Conservation (phyloP, 2,888 invertebrate genomes). For the Apotomis betuletana region DNA sequence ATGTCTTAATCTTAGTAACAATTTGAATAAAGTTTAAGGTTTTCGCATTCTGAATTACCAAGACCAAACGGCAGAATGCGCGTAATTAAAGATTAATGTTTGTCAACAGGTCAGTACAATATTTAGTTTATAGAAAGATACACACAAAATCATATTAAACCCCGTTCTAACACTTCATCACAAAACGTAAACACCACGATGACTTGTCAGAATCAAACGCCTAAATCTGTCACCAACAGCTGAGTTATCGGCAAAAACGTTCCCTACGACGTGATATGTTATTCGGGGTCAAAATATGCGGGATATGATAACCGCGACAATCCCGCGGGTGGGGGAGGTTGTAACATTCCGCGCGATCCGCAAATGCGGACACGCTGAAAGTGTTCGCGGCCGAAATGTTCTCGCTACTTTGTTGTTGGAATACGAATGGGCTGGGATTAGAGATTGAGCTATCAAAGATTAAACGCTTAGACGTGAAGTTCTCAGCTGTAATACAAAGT, state of each 20-base stretch:
- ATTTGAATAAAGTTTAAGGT: too few species aligned
- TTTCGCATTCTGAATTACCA: too few species aligned
- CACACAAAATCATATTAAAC: not conserved
- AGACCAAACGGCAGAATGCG: too few species aligned
- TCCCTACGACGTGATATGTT: slow-evolving; percentile 34
- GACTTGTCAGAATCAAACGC: slow-evolving; percentile 39
- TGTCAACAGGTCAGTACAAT: too few species aligned
- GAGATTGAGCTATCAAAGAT: slow-evolving; percentile 32
- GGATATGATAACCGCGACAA: slow-evolving; percentile 37
- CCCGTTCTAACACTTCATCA: slow-evolving; percentile 23
- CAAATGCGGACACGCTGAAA: slow-evolving; percentile 30
- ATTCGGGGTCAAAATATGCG: slow-evolving; percentile 41
- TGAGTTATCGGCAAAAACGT: slow-evolving; percentile 37
- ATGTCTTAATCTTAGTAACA: too few species aligned
- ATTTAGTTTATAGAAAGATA: too few species aligned
- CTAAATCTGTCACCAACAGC: slow-evolving; percentile 37
- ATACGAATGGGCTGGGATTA: slow-evolving; percentile 35
- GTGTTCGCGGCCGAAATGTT: slow-evolving; percentile 28
- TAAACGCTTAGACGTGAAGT: slow-evolving; percentile 19
- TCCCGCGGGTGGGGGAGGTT: slow-evolving; percentile 24
- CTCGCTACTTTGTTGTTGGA: slow-evolving; percentile 31
- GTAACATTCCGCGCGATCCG: slow-evolving; percentile 29
- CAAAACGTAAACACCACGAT: slow-evolving; percentile 29
- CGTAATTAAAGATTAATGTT: too few species aligned
- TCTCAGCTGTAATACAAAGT: slow-evolving; percentile 17